Base-by-base conservation (phyloP, 2,797 vertebrate genomes). In the Diplodus puntazzo region DNA sequence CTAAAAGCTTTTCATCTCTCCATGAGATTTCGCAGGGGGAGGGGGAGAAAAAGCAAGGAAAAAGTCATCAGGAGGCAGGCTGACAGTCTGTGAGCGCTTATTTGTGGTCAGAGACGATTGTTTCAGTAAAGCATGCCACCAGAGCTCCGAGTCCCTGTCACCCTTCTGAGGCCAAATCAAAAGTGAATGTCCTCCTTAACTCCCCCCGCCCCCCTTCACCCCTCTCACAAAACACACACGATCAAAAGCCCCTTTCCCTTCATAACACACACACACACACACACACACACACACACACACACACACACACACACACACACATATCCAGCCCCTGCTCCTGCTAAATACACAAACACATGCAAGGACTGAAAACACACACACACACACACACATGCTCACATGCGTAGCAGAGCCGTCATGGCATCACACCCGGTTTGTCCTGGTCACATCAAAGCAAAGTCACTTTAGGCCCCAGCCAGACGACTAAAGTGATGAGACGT, bases 391-490 rank as follows among this genome's bases (percentile, higher is more conserved):
- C 90, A 82, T 75, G 42, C 81, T 79, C 86, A 85, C 90, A 90
- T 77, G 54, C 86, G 87, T 82, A 82, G 79, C 81, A 42, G 63
- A 89, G 87, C 82, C 86, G 82, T 87, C 87, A 85, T 63, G 75
- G 85, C 90, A 82, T 92, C 91, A 87, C 85, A 83, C 70, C 81
- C 79, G 53, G 85, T 93, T 91, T 93, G 90, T 91, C 89, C 85
- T 76, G 92, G 87, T 92, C 92, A 79, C 88, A 88, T 92, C 92
- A 93, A 80, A 73, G 84, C 89, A 90, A 91, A 93, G 92, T 93
- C 90, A 94, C 92, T 93, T 90, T 84, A 88, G 91, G 92, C 91
- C 85, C 64, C 78, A 18, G 76, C 79, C 87, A 87, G 89, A 90
- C 88, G 68, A 75, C 81, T 93, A 89, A 93, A 87, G 91, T 82